A percentile compares a stretch with the other conserved stretches of the same genome.
These are phyloP conservation scores for Dryobota labecula DNA, from an alignment of 2,888 invertebrate genomes.

Conservation along the genomic window DNA sequence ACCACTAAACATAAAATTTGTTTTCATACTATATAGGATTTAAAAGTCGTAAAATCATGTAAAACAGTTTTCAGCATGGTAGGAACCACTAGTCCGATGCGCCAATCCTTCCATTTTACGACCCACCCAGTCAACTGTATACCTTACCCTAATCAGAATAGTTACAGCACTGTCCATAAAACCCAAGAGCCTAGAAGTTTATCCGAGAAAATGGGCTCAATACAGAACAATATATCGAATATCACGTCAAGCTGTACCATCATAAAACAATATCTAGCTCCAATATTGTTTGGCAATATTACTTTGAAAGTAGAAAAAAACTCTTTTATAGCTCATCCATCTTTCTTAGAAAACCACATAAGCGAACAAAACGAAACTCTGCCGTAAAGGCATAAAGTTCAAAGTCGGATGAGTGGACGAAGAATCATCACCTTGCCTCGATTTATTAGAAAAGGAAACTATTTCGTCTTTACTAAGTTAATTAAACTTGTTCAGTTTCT, in stretches of 20 bases:
- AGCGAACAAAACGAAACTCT: conserved; percentile 34
- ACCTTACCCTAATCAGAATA: conserved; percentile 30
- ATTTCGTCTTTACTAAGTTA: conserved; percentile 49
- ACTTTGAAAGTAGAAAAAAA: conserved; percentile 48
- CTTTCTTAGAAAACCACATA: conserved; percentile 18
- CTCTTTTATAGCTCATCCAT: conserved; percentile 61
- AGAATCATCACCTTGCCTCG: conserved; percentile 35
- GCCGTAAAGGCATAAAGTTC: not conserved
- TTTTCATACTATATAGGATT: not conserved
- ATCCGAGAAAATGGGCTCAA: conserved; percentile 37
- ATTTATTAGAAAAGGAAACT: conserved; percentile 48
- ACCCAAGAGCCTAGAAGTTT: conserved; percentile 28
- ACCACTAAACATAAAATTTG: not conserved
- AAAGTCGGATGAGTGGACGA: conserved; percentile 7
- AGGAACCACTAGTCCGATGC: not conserved
- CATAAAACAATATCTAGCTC: conserved; percentile 62
- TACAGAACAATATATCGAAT: conserved; percentile 43
- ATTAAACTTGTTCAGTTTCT: conserved; percentile 56
- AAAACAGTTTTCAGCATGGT: not conserved
- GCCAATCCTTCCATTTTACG: conserved; percentile 24
- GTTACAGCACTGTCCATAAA: conserved; percentile 45
- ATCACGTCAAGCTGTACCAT: conserved; percentile 48
- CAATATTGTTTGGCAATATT: conserved; percentile 66
- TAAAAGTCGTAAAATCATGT: not conserved
- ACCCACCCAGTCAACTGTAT: conserved; percentile 25